Conservation (phyloP, 2,113 vertebrate genomes). For the Cyanoliseus patagonus region DNA sequence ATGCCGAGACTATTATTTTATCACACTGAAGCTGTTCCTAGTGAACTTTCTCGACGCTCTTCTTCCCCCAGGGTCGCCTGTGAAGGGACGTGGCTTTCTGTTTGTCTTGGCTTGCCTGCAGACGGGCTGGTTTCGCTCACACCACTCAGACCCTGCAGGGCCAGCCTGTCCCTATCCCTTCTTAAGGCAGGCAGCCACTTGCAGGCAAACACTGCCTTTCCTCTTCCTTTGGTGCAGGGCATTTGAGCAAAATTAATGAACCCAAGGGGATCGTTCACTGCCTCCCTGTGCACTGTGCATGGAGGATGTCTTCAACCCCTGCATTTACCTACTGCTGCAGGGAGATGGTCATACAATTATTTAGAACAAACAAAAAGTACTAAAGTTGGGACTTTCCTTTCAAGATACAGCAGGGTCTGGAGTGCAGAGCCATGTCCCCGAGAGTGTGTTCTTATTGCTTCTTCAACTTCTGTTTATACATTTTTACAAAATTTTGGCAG, state of each 20-base stretch:
- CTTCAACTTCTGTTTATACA: constrained; percentile 81
- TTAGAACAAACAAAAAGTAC: background rate
- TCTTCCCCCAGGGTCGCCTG: background rate
- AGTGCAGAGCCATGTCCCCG: constrained; percentile 41
- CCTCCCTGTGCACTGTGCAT: background rate
- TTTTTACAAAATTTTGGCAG: constrained; percentile 80
- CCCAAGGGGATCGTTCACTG: background rate
- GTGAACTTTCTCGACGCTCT: background rate
- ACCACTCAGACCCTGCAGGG: background rate
- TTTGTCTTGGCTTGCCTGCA: background rate
- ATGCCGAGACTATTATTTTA: background rate
- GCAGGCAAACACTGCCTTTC: constrained; percentile 10
- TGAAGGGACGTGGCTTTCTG: background rate
- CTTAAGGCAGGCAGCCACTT: background rate
- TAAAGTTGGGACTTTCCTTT: constrained; percentile 44
- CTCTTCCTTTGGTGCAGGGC: background rate
- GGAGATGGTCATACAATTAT: background rate
- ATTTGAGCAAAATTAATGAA: background rate
- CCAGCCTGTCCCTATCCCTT: background rate
- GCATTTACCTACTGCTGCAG: background rate
- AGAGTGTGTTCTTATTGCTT: constrained; percentile 72
- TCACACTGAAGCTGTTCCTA: background rate
- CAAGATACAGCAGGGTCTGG: constrained; percentile 15
- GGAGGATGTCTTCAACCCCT: background rate
- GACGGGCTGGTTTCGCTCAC: background rate